phyloP scores from a whole-genome alignment of 2,113 vertebrate species.

The Thinocorus orbignyianus region DNA sequence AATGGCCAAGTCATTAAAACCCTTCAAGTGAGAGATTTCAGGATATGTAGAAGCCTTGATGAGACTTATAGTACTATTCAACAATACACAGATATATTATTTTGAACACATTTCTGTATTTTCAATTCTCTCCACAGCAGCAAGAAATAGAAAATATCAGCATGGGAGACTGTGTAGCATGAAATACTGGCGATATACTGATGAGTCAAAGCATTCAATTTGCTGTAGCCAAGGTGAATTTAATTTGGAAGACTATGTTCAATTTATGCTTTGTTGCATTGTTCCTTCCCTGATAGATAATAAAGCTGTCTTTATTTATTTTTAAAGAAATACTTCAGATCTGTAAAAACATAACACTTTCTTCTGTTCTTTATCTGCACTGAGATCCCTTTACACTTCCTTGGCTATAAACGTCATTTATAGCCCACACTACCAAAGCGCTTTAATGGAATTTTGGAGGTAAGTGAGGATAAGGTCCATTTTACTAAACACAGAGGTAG shows the following conservation, averaged over 20 bases:
- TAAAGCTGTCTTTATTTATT: constrained; percentile 28
- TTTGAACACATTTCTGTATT: neutral
- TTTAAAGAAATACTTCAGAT: constrained; percentile 23
- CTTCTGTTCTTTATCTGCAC: constrained; percentile 15
- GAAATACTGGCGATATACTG: neutral
- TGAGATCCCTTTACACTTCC: neutral
- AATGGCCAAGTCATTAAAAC: neutral
- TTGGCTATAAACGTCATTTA: neutral
- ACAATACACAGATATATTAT: neutral
- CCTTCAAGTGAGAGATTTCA: neutral
- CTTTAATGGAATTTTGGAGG: neutral
- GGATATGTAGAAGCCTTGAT: neutral
- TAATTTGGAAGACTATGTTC: neutral
- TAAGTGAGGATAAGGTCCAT: neutral
- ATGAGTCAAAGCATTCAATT: neutral
- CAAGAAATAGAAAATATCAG: constrained; percentile 3
- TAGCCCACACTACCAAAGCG: neutral
- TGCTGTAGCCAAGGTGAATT: neutral
- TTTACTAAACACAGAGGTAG: neutral
- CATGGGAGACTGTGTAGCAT: neutral
- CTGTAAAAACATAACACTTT: neutral
- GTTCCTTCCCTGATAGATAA: neutral
- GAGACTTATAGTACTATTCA: neutral
- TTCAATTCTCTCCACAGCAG: neutral
- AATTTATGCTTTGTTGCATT: neutral